Base-by-base conservation (phyloP, 1,140 invertebrate genomes). In the Holotrichia oblita region DNA sequence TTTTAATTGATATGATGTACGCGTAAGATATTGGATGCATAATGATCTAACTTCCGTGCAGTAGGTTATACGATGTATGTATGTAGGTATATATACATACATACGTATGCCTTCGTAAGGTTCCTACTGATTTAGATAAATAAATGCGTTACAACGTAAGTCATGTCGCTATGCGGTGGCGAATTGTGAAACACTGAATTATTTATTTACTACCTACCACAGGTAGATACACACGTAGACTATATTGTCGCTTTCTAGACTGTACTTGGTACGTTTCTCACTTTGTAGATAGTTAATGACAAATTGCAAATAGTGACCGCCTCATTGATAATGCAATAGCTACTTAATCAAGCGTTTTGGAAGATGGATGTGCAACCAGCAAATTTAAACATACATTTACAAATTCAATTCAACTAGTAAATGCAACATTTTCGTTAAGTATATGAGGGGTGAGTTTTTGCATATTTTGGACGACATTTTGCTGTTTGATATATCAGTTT, bases 1-100 rank as follows among this genome's bases (percentile, higher is more conserved):
- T 27, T 27, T 69, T 69, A 69, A 69, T 69, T 69, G 61, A 69
- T 69, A 69, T 69, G 61, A 69, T 69, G 61, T 22, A 69, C 22
- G 22, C 61, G 22, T 69, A 69, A 69, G 61, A 69, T 69, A 69
- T 22, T 69, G 22, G 27, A 20, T 34, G 61, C 61, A 69, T 69
- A 69, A 69, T 69, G 61, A 69, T 17, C 61, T 69, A 69, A 55
- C 61, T 69, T 69, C 61, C 24, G 61, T 27, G 61, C 22, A 34
- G 22, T 22, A 7, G 27, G 61, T 22, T 69, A 69, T 17, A 17
- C 48, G 12, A 55, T 55, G 17, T 34, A n/a, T 14, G n/a, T 55
- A 55, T 7, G 1, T 6, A 2, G 7, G 6, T 55, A 55, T 17
- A 14, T 55, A 55, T 55, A 55, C 2, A 17, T 27, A 22, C 17